A percentile compares a stretch with the other conserved stretches of the same genome.
These are phyloP conservation scores for Holocentrus rufus DNA, from an alignment of 2,797 vertebrate genomes.

Conservation along the genomic window DNA sequence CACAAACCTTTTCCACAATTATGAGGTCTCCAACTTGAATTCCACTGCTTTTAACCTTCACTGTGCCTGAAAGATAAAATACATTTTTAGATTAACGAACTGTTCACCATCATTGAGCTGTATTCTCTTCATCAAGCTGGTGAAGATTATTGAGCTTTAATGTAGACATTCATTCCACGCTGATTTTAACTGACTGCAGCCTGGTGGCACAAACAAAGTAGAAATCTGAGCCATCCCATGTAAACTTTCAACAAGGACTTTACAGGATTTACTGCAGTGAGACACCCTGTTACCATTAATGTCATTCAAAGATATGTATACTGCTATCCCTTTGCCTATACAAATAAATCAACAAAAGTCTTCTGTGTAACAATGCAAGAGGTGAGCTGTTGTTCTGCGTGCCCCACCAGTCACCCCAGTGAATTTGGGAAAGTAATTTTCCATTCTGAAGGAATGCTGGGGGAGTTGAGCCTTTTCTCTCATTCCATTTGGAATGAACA, in stretches of 20 bases:
- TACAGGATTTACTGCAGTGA: constrained; percentile 19
- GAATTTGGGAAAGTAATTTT: constrained; percentile 60
- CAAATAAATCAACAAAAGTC: neutral
- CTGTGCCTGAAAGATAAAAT: constrained; percentile 85
- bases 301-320: constrained; percentile 14
- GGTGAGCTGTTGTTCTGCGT: constrained; percentile 25
- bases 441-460: constrained; percentile 75
- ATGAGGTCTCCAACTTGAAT: constrained; percentile 99
- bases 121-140: neutral
- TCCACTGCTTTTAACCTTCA: constrained; percentile 96
- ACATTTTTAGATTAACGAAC: constrained; percentile 12
- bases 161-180: neutral
- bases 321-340: neutral
- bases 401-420: constrained; percentile 36
- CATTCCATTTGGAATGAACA: constrained; percentile 81
- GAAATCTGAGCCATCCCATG: neutral
- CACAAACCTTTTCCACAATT: constrained; percentile 96
- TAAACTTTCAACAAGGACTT: constrained; percentile 25
- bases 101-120: neutral
- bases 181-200: neutral
- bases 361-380: neutral
- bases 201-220: constrained; percentile 5
- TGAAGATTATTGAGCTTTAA: neutral
- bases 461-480: constrained; percentile 76
- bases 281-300: constrained; percentile 37